Evolutionary conservation across 2,113 vertebrate genomes (phyloP).

Genomic region (Neodon shergylaensis): DNA sequence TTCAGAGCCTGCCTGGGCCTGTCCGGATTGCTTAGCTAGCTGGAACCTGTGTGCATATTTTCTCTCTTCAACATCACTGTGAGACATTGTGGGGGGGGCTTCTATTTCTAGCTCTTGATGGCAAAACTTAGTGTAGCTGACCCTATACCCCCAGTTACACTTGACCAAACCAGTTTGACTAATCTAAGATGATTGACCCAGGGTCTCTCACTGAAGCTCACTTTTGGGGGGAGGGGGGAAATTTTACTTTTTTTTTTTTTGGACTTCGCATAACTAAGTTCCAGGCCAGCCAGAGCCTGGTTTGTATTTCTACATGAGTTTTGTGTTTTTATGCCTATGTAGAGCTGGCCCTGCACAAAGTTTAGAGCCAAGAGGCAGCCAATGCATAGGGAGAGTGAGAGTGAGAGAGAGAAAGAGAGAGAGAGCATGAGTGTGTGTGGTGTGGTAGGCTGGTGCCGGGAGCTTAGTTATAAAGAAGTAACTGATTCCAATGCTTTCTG

Average conservation of each 20-base stretch:
- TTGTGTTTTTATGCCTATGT: background rate
- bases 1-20: background rate
- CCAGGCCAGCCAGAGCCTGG: background rate
- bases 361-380: background rate
- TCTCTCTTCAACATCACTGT: background rate
- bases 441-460: background rate
- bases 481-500: background rate
- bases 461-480: background rate
- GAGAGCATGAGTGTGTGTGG: background rate
- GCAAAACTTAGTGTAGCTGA: background rate
- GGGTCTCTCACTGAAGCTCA: background rate
- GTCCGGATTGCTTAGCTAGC: background rate
- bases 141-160: background rate
- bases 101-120: slow-evolving; percentile 19
- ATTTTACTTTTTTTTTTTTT: background rate
- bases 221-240: background rate
- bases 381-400: background rate
- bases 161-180: background rate
- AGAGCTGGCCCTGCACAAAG: background rate
- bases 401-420: too few species aligned
- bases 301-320: too few species aligned
- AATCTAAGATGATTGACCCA: background rate
- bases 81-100: background rate
- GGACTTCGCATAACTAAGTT: background rate
- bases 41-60: background rate